Base-by-base conservation (phyloP, 2,888 invertebrate genomes). In the Leptinotarsa juncta region DNA sequence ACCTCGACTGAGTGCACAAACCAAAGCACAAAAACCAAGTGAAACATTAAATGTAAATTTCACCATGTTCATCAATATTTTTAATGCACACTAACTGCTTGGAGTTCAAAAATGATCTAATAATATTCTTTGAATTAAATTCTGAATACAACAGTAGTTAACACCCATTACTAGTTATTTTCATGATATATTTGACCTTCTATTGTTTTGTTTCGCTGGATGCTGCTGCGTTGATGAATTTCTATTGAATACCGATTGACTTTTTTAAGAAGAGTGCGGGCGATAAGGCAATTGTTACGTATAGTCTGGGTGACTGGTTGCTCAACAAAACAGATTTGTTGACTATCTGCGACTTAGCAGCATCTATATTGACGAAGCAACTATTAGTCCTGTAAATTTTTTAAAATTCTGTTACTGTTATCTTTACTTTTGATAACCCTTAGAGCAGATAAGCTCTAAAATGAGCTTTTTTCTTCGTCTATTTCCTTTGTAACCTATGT, bases 141-240 rank as follows among this genome's bases (percentile, higher is more conserved):
- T 23, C 50, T 65, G 51, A 20, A 20, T 10, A 57, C 12, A 20
- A 20, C 20, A n/a, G 4, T 23, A 12, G 57, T 62, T 32, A 62
- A 62, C 55, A 18, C 48, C 26, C 23, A 68, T 68, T 57, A 50
- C 16, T 66, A 51, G 51, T 42, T 32, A 32, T 71, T 53, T 65
- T 20, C 71, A 71, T 71, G 71, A 53, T 65, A 53, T 53, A 14
- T 51, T 18, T 71, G 71, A 71, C 71, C 71, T 71, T 71, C 71
- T 42, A 14, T 65, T 65, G 65, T 65, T 65, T 71, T 53, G 32
- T 32, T 42, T 16, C 10, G 42, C 32, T 62, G n/a, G 32, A 62
- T 42, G 23, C 23, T 15, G 57, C 15, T 57, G 14, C 23, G 32
- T 42, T 42, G n/a, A 32, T 62, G 26, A 32, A 10, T 62, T 62